Base-by-base conservation (phyloP, 1,140 invertebrate species). In the Ceratosolen solmsi region DNA sequence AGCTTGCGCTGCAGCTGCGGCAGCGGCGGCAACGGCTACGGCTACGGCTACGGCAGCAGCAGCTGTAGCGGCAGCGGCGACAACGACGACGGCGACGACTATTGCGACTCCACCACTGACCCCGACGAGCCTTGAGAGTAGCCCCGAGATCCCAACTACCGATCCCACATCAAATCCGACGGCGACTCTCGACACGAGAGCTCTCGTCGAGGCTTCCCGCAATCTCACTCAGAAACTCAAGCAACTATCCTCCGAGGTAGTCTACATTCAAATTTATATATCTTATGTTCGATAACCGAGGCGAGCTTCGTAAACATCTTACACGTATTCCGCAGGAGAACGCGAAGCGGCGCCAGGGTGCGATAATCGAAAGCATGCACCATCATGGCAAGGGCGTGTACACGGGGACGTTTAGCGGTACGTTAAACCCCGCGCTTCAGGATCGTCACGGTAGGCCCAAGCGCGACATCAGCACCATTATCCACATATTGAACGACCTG, bases 401-500 rank as follows among this genome's bases (percentile, higher is more conserved):
- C 88, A 96, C 96, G 27, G 96, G 96, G 54, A 96, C 96, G 38
- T 95, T 95, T 90, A 94, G 94, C 89, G 97, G 97, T 49, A 98
- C 97, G 13, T 89, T 99, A 20, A 98, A 98, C 92, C 97, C 97
- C 79, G 96, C 97, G n/a, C 92, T 98, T 22, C 97, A 98, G 91
- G 97, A 98, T 89, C 94, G 95, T 83, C 95, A 95, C 88, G 97
- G 97, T 0, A 94, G 96, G 84, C 97, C 98, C 15, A 96, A 97
- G 86, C 94, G 97, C 25, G 96, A 98, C 90, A 97, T 98, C 79
- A 96, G 95, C 72, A 99, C 98, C 22, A 98, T 99, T 75, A 97
- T 98, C 80, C 97, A 98, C 89, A 98, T 99, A 90, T 92, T 98
- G 33, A 98, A 98, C 91, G 98, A 98, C 91, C 93, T 99, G 83